These are phyloP conservation scores for Nymphalis io DNA, from an alignment of 1,140 invertebrate species.

Conservation along the genomic window DNA sequence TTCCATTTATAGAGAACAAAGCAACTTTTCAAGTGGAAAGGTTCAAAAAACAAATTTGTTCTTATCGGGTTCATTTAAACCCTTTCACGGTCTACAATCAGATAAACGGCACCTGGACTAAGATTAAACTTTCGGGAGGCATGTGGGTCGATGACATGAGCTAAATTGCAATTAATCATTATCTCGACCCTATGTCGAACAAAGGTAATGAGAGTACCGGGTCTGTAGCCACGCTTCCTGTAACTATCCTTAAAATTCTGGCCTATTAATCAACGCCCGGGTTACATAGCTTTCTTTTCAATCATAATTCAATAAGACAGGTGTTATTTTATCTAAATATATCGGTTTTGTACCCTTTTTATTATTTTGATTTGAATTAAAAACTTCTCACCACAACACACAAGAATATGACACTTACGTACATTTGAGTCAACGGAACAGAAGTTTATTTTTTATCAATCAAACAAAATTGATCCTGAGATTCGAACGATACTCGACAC, in stretches of 20 bases:
- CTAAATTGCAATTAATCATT: slow-evolving; percentile 76
- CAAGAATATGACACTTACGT: slow-evolving; percentile 34
- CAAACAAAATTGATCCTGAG: slow-evolving; percentile 46
- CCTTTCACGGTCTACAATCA: slow-evolving; percentile 62
- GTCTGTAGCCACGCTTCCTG: slow-evolving; percentile 62
- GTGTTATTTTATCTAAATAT: slow-evolving; percentile 3
- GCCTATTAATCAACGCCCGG: slow-evolving; percentile 59
- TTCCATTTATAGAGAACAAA: slow-evolving; percentile 27
- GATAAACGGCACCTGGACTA: slow-evolving; percentile 70
- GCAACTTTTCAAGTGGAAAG: slow-evolving; percentile 22
- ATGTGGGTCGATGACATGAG: slow-evolving; percentile 68
- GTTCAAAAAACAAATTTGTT: slow-evolving; percentile 36
- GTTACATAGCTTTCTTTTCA: background rate
- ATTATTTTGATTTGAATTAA: no score
- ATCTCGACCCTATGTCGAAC: slow-evolving; percentile 55
- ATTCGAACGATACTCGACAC: slow-evolving; percentile 48
- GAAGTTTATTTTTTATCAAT: slow-evolving; percentile 35
- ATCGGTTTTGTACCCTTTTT: no score
- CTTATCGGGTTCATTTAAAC: slow-evolving; percentile 40
- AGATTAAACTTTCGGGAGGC: slow-evolving; percentile 63
- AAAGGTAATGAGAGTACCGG: slow-evolving; percentile 61
- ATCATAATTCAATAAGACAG: slow-evolving; percentile 13
- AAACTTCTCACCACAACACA: slow-evolving; percentile 25
- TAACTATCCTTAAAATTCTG: slow-evolving; percentile 41
- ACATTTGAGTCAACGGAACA: slow-evolving; percentile 35